Percentiles rank a stretch among this genome's conserved stretches.
These are phyloP conservation scores for Mus minutoides DNA, from an alignment of 2,797 vertebrate species.

Conservation along the genomic window DNA sequence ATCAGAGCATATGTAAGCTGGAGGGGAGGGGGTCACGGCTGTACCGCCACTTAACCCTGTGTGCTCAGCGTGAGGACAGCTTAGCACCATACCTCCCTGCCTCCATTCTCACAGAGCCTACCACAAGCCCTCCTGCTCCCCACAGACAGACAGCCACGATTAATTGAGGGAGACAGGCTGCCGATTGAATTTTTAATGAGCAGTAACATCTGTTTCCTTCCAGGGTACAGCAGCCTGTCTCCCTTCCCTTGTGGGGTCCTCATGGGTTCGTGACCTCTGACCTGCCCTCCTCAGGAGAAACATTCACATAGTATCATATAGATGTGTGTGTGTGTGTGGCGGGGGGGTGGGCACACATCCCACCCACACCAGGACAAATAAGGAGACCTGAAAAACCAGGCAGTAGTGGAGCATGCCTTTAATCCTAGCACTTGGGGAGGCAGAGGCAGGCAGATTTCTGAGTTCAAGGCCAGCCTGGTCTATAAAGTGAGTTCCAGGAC, in stretches of 20 bases:
- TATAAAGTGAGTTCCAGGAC: too few relatives aligned
- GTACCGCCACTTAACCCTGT: background rate
- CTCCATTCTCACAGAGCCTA: background rate
- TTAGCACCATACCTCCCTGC: background rate
- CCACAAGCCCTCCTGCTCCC: constrained; percentile 65
- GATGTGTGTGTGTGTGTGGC: background rate
- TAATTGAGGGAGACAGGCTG: constrained; percentile 80
- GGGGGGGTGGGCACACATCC: too few relatives aligned
- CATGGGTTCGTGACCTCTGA: background rate
- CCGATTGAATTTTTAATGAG: constrained; percentile 81
- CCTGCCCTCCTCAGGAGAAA: background rate
- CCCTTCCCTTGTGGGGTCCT: background rate
- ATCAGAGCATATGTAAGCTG: background rate
- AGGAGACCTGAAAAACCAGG: background rate
- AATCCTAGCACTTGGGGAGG: background rate
- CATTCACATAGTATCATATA: background rate
- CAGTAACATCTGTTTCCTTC: constrained; percentile 82
- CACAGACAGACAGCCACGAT: constrained; percentile 77
- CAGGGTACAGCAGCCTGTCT: background rate
- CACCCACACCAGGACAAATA: background rate
- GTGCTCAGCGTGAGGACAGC: rapidly evolving
- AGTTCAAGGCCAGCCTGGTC: too few relatives aligned
- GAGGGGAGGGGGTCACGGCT: background rate
- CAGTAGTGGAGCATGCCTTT: too few relatives aligned
- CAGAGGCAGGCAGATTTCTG: too few relatives aligned